Base-by-base conservation (phyloP, 2,888 invertebrate genomes). In the Clusia tigrina region DNA sequence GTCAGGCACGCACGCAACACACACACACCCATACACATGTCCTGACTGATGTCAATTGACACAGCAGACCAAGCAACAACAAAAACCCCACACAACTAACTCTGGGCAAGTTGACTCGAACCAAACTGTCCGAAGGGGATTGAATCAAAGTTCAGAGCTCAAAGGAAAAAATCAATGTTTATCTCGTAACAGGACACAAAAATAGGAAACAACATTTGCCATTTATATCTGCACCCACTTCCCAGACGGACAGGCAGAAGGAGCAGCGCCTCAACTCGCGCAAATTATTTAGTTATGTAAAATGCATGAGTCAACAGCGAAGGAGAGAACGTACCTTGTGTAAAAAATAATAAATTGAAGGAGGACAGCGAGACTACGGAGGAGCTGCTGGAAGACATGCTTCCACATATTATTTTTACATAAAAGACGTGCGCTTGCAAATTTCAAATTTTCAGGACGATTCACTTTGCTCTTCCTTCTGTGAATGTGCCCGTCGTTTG, bases 331-430 rank as follows among this genome's bases (percentile, higher is more conserved):
- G 76, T 82, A 83, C 83, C 83, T 82, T 83, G 83, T 73, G 83
- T 82, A 74, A 83, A 79, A 81, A 83, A 83, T 77, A 83, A 81
- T 79, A 83, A 72, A 78, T 83, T 83, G 74, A 83, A 83, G 71
- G 83, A 83, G 78, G 83, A 83, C 76, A 82, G 78, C 77, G 83
- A 81, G 78, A 83, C 80, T 78, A 81, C 81, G 74, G 79, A 81
- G 79, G n/a, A n/a, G n/a, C n/a, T n/a, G 76, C 76, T 79, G 78
- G 81, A 83, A 81, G 82, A 83, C 81, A 83, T 83, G 76, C 79
- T 83, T 78, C 81, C 83, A 83, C 79, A 83, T 78, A 80, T 80
- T 77, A 72, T 73, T 78, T 42, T 69, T 75, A 71, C 70, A 74
- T 73, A 78, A 74, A 76, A 69, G 64, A 63, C 62, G 67, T 62